phyloP scores from a whole-genome alignment of 2,888 invertebrate genomes.

The Enoplolaimus lenunculus region DNA sequence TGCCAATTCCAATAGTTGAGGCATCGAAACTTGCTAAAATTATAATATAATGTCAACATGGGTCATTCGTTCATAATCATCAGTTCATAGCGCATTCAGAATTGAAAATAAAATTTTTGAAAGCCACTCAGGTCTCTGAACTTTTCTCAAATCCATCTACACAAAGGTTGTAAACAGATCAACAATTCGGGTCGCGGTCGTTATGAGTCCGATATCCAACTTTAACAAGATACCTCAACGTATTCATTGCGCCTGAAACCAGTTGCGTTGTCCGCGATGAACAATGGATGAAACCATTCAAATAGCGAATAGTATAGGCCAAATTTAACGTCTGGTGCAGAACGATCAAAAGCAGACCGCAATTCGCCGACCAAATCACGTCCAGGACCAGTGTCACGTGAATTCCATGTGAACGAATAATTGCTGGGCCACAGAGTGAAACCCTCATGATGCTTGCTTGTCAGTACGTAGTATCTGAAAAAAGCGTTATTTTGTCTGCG shows the following conservation, averaged over 20 bases:
- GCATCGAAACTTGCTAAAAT: slow-evolving; percentile 24
- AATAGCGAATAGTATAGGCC: slow-evolving; percentile 44
- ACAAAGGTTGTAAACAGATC: no score
- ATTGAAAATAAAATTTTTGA: no score
- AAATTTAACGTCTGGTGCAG: slow-evolving; percentile 45
- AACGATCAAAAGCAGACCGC: neutral
- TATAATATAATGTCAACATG: no score
- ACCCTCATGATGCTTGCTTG: slow-evolving; percentile 77
- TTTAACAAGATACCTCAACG: slow-evolving; percentile 54
- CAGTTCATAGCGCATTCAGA: no score
- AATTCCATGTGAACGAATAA: slow-evolving; percentile 68
- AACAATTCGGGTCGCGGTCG: no score
- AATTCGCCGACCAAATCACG: slow-evolving; percentile 54
- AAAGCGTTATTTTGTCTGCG: no score
- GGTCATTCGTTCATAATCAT: no score
- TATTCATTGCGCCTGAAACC: slow-evolving; percentile 54
- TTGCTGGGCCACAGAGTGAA: slow-evolving; percentile 68
- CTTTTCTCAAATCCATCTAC: no score
- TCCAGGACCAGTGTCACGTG: slow-evolving; percentile 61
- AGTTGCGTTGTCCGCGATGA: slow-evolving; percentile 47
- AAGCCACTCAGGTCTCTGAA: no score
- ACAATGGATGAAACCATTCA: slow-evolving; percentile 45
- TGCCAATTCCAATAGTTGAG: slow-evolving; percentile 40
- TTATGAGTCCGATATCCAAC: no score
- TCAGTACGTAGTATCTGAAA: slow-evolving; percentile 60